A percentile compares a stretch with the other conserved stretches of the same genome.
phyloP scores from a whole-genome alignment of 1,140 invertebrate genomes.

The Calephelis virginiensis region DNA sequence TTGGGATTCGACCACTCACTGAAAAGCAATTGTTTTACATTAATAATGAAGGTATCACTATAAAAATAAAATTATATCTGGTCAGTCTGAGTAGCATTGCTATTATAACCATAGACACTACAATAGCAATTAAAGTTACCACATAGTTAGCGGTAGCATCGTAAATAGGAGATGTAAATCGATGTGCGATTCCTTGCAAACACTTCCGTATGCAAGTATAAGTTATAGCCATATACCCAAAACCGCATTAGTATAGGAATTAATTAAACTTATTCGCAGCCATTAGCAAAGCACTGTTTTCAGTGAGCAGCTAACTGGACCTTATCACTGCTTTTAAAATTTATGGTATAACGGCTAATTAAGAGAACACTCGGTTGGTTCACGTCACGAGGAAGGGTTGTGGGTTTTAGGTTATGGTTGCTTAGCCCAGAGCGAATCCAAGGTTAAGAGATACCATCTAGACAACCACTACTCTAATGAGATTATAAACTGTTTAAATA shows the following conservation, averaged over 20 bases:
- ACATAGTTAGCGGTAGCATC: conserved; percentile 7
- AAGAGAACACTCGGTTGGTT: conserved; percentile 60
- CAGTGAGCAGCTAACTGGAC: conserved; percentile 56
- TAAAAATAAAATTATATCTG: neutral
- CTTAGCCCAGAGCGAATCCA: conserved; percentile 53
- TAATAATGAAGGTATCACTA: too few species aligned
- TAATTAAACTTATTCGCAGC: conserved; percentile 66
- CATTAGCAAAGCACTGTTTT: conserved; percentile 58
- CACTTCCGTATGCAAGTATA: conserved; percentile 25
- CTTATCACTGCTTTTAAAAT: conserved; percentile 71
- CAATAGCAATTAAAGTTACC: conserved; percentile 17
- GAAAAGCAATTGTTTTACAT: too few species aligned
- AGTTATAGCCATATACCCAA: conserved; percentile 35
- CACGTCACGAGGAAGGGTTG: conserved; percentile 56
- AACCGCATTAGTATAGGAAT: conserved; percentile 45
- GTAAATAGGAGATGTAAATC: conserved; percentile 4
- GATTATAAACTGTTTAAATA: conserved; percentile 37
- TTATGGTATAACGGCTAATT: conserved; percentile 75
- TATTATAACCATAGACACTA: conserved; percentile 3
- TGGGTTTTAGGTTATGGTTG: conserved; percentile 47
- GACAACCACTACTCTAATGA: conserved; percentile 53
- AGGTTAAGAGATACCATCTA: conserved; percentile 55
- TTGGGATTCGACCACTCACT: too few species aligned
- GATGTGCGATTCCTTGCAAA: conserved; percentile 5
- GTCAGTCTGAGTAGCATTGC: neutral